Evolutionary conservation across 2,888 invertebrate genomes (phyloP), one percentile per base, ranked within the genome.

Genomic region (Lamproptera curius): DNA sequence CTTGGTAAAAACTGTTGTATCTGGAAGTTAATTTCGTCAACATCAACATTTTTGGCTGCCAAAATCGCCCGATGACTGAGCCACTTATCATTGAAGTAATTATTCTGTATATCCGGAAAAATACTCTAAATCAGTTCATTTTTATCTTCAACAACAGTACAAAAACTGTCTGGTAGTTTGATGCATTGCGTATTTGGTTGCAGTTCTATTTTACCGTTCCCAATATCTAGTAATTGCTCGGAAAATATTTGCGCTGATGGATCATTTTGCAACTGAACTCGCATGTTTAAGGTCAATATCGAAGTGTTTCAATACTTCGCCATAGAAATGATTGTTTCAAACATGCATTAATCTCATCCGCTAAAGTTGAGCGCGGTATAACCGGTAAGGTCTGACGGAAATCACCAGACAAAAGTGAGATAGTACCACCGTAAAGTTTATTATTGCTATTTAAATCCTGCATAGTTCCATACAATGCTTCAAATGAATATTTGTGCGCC

Each of bases 31-130:
- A n/a, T n/a, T n/a, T n/a, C n/a, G n/a, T 56, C 47, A 26, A 57
- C 53, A 52, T 54, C 54, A 37, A 50, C 46, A 3, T 57, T 60
- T 53, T 52, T 58, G n/a, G 54, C 55, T 14, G 52, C 56, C 38
- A 57, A 54, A 49, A 54, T 55, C 13, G 51, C 51, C 23, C 53
- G 45, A 16, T 55, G 28, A 51, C 55, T 38, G 10, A 57, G 41
- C 53, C 56, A 57, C 3, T 48, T 16, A 45, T 52, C 47, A 53
- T 58, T 47, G 8, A 41, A 35, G 23, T n/a, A n/a, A n/a, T n/a
- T n/a, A n/a, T 47, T 36, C 13, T 8, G 28, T 38, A 53, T 53
- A 37, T 53, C 42, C 34, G 52, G 51, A 26, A 56, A 57, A 28
- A 56, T 46, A 47, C 45, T 52, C 41, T 54, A 9, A 42, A 58